Evolutionary conservation across 2,113 vertebrate genomes (phyloP).

Genomic region (Python bivittatus): DNA sequence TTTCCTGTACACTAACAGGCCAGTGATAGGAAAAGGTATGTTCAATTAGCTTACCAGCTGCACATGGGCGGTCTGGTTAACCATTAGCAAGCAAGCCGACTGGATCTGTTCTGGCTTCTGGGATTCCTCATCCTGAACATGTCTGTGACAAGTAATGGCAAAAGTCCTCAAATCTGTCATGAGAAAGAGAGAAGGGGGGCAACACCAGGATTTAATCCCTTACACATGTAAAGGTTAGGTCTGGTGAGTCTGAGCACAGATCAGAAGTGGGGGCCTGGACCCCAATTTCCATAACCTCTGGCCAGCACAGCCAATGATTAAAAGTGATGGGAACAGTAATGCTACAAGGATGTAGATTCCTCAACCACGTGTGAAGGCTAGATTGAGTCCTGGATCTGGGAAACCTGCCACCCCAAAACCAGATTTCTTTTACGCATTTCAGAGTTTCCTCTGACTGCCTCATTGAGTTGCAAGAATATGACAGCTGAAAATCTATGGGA

Average conservation of each 20-base stretch:
- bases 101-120: constrained; percentile 34
- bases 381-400: neutral
- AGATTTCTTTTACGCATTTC: neutral
- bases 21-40: constrained; percentile 25
- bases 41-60: constrained; percentile 37
- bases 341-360: neutral
- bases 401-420: neutral
- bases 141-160: neutral
- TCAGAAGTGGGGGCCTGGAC: neutral
- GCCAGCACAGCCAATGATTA: neutral
- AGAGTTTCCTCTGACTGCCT: neutral
- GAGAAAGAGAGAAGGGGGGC: neutral
- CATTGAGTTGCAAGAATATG: too few species aligned
- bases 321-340: neutral
- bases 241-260: neutral
- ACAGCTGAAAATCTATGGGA: too few species aligned
- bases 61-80: constrained; percentile 59
- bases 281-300: neutral
- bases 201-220: neutral
- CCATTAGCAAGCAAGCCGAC: constrained; percentile 38
- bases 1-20: constrained; percentile 26
- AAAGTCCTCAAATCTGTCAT: neutral
- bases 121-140: constrained; percentile 43
- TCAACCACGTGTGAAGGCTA: neutral
- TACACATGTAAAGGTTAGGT: neutral